Base-by-base conservation (phyloP, 1,140 invertebrate genomes). In the Magallana angulata region DNA sequence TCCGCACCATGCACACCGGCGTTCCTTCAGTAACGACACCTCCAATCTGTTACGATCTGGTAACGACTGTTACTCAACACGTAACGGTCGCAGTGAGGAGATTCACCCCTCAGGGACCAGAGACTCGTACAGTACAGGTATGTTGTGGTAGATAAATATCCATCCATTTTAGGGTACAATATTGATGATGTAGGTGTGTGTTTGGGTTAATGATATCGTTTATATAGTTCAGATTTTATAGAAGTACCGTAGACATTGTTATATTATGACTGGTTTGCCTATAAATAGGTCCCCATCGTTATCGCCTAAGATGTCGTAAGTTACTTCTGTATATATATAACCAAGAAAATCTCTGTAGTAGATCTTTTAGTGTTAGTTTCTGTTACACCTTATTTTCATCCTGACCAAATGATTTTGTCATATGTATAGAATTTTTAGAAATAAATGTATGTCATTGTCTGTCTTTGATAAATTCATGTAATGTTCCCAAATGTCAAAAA, bases 11-110 rank as follows among this genome's bases (percentile, higher is more conserved):
- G 48, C 56, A 64, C 85, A 89, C 71, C 82, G 62, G 83, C 59
- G 85, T 57, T 82, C 85, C 24, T 64, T 82, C 62, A 89, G 88
- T 76, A 58, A 76, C 18, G 88, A 89, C 64, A 84, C 81, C 1
- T 71, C 86, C 18, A 82, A 24, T 24, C 62, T 82, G 57, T 76
- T 76, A 84, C 59, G 58, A 84, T 30, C 57, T 68, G 62, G 62
- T 18, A 64, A 85, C 16, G 48, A 48, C n/a, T 76, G 62, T 18
- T 85, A 85, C 64, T n/a, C 62, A 7, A 18, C 84, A 48, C 62
- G n/a, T 7, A 18, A 8, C 0, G 68, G 5, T 1, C 7, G 68
- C 7, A 71, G 68, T 24, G n/a, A 30, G 24, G 68, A 24, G 18
- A 24, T 18, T 36, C 68, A 7, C 12, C 68, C 68, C 18, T 71